Conservation (phyloP, 2,888 invertebrate species). For the Emesis castigata region DNA sequence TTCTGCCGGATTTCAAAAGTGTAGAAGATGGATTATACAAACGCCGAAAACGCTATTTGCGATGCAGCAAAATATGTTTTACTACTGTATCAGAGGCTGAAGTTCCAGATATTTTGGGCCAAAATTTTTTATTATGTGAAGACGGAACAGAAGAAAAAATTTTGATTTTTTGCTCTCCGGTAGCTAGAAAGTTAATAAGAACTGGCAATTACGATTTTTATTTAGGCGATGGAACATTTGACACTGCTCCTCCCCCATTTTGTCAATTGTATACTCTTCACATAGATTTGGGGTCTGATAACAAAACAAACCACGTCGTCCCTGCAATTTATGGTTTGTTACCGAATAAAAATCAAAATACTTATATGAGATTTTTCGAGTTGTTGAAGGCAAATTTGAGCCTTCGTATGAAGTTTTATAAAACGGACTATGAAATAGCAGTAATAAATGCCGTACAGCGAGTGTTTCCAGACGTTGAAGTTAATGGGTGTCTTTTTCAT, state of each 20-base stretch:
- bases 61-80: neutral
- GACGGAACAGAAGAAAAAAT: neutral
- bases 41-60: neutral
- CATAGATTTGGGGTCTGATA: neutral
- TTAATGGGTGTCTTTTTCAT: neutral
- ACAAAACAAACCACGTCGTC: neutral
- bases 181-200: neutral
- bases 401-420: neutral
- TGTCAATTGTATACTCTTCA: neutral
- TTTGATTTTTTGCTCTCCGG: neutral
- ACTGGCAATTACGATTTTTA: neutral
- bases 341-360: neutral
- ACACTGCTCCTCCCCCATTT: neutral
- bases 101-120: neutral
- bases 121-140: neutral
- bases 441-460: neutral
- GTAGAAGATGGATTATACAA: neutral
- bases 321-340: neutral
- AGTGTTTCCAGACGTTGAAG: neutral
- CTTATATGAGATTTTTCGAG: neutral
- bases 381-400: neutral
- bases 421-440: neutral
- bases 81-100: neutral
- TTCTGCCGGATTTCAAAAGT: neutral
- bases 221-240: neutral